Conservation (phyloP, 2,888 invertebrate genomes). For the Phytoseiulus persimilis region DNA sequence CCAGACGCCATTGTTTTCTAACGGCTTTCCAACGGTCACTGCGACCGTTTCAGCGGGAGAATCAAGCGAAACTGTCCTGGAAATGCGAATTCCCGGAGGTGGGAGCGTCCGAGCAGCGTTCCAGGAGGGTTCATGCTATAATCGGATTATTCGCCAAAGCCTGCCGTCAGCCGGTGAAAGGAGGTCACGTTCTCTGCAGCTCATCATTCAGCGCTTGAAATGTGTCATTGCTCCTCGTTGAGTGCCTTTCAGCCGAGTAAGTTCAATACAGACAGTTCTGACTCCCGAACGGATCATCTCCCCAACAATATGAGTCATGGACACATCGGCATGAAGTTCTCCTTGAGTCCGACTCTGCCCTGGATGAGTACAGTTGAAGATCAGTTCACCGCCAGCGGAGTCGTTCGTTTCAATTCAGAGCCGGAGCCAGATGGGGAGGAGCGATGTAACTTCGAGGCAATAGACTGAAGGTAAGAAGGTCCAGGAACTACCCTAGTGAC, state of each 20-base stretch:
- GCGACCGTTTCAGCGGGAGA: background rate
- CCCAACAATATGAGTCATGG: background rate
- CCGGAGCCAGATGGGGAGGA: too few species aligned
- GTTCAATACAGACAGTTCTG: background rate
- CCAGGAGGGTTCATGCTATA: background rate
- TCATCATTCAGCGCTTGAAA: background rate
- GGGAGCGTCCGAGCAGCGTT: background rate
- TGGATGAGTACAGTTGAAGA: background rate
- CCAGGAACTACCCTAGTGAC: too few species aligned
- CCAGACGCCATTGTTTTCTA: too few species aligned
- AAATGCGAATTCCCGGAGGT: background rate
- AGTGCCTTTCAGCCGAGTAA: background rate
- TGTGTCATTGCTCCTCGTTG: background rate
- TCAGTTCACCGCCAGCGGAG: too few species aligned
- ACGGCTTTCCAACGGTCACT: background rate
- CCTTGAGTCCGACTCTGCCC: background rate
- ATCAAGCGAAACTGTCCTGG: background rate
- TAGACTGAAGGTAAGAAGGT: too few species aligned
- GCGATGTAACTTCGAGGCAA: too few species aligned
- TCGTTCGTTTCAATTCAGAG: too few species aligned
- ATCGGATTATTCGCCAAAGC: background rate
- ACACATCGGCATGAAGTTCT: too few species aligned
- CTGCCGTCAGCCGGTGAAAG: background rate
- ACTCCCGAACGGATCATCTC: background rate
- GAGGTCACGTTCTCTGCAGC: background rate